Evolutionary conservation across 1,140 invertebrate genomes (phyloP), one percentile per base, ranked within the genome.

Genomic region (Panulirus ornatus): DNA sequence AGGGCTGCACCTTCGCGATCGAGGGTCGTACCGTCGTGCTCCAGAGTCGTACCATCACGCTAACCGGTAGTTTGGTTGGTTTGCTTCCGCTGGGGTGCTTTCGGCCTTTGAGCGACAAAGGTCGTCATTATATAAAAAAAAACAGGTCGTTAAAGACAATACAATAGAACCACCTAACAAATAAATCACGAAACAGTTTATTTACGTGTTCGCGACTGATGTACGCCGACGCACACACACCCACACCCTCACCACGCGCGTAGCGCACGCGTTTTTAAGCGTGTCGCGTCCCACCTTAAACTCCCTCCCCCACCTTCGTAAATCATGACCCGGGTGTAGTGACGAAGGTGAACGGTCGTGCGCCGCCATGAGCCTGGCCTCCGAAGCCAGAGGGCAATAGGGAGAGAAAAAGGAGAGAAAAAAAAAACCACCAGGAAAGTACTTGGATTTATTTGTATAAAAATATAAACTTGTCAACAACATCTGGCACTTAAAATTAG

Each of bases 401-500:
- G n/a, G n/a, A 75, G 6, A 30, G 40, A 27, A 75, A 40, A 38
- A 40, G 71, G 71, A 40, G 1, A 75, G 40, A n/a, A 75, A 75
- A 75, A 75, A n/a, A 44, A 58, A 22, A 11, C 22, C 40, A 40
- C 14, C 5, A 38, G 5, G 38, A 27, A n/a, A 19, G 22, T 34
- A 75, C 11, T 34, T 34, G 5, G 22, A 40, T 75, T 75, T 75
- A 44, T 36, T 75, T 81, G 78, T 81, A 81, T 81, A 81, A 81
- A 81, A 81, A 81, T 81, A 81, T 54, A 81, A 81, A 81, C 78
- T 81, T 44, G 27, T 51, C 58, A 30, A 66, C 14, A 47, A 66
- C 58, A 66, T 54, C 38, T 54, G 51, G 34, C 22, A 54, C 47
- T 81, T n/a, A 51, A 34, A 27, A 19, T 36, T 2, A 22, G 47